Base-by-base conservation (phyloP, 1,140 invertebrate genomes). In the Eumeta japonica region DNA sequence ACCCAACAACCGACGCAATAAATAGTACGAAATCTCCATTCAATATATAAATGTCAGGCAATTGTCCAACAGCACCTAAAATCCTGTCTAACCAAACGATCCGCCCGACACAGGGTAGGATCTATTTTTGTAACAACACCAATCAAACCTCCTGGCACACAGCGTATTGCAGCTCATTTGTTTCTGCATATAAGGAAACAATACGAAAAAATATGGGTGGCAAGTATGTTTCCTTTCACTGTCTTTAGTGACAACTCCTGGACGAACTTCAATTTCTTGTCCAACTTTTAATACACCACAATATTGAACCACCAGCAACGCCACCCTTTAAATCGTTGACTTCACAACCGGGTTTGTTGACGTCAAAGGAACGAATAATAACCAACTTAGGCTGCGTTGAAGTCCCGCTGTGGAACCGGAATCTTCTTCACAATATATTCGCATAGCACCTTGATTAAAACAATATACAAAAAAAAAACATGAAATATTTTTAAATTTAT, bases 41-140 rank as follows among this genome's bases (percentile, higher is more conserved):
- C 97, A n/a, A 94, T 46, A 90, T 92, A 73, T 92, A 97, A 57
- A 98, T 97, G 55, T 93, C 88, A 1, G 94, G 95, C 28, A 98
- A 74, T 24, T 90, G 86, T 11, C 90, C 93, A 24, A 97, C 90
- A 28, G 92, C 90, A 17, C 94, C 94, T n/a, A 37, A 9, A 14
- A 39, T n/a, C n/a, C 75, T 97, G 94, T 34, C 94, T 95, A 3
- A 98, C 95, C 55, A 98, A 80, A 63, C 94, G 85, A 82, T 98
- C 95, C 54, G 93, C 94, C 59, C 95, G 79, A 57, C 95, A 97
- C 10, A 98, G 74, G 5, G 92, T 97, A 0, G 95, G 94, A 67
- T 98, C 95, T 55, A 98, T 97, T 76, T 95, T 94, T 0, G 95
- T 98, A 48, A 95, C 94, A 13, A 98, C 94, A 79, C 94, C 92